A percentile compares a stretch with the other conserved stretches of the same genome.
Evolutionary conservation across 2,888 invertebrate species (phyloP).

Genomic region (Tenthredo livida): DNA sequence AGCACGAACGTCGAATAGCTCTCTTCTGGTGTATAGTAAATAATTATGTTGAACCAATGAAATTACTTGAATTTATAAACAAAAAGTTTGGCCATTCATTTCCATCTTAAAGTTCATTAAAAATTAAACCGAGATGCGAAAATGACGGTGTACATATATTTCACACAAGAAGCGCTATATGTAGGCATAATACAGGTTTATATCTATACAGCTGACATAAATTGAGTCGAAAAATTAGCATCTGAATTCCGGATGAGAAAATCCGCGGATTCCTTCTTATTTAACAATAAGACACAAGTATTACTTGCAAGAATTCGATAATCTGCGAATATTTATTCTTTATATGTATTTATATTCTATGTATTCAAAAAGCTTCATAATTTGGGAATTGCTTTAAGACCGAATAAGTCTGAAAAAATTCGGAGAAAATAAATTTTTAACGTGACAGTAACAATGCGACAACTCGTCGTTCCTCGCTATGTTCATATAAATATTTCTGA

Average conservation of each 20-base stretch:
- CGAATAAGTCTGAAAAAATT: neutral
- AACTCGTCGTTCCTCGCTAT: neutral
- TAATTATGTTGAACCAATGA: neutral
- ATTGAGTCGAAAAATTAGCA: conserved; percentile 24
- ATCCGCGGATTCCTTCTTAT: neutral
- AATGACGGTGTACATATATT: neutral
- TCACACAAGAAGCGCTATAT: neutral
- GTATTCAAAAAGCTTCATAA: neutral
- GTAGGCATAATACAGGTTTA: neutral
- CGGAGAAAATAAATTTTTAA: neutral
- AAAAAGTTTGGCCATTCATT: conserved; percentile 36
- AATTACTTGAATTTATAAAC: conserved; percentile 18
- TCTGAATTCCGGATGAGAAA: neutral
- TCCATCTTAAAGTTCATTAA: conserved; percentile 30
- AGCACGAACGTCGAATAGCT: neutral
- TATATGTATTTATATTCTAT: neutral
- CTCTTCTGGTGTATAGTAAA: neutral
- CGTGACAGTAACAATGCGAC: neutral
- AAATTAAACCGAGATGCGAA: conserved; percentile 20
- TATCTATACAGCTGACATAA: neutral
- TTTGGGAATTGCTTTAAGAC: neutral
- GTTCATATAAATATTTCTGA: neutral
- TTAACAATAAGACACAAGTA: neutral
- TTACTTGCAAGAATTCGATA: neutral
- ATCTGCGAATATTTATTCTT: neutral